These are phyloP conservation scores for Penaeus vannamei DNA, from an alignment of 1,140 invertebrate genomes.

Conservation along the genomic window DNA sequence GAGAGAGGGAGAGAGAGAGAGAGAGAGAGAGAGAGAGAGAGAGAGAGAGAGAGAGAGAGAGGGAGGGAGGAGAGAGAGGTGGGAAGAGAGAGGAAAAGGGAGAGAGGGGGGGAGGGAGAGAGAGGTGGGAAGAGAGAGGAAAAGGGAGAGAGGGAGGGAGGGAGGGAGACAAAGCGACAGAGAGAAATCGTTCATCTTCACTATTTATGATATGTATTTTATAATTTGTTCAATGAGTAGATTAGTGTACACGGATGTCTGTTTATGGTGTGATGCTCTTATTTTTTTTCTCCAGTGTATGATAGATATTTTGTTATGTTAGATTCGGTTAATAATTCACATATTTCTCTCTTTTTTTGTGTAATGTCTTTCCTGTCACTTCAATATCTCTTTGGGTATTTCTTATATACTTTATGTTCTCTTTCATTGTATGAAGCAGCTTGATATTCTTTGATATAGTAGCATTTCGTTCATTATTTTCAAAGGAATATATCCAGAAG, in stretches of 20 bases:
- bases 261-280: not conserved
- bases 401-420: too few relatives aligned
- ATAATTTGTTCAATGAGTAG: not conserved
- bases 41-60: too few relatives aligned
- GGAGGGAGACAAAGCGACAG: not conserved
- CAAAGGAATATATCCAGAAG: not conserved
- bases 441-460: too few relatives aligned
- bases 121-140: not conserved
- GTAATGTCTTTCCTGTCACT: too few relatives aligned
- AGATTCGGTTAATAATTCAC: too few relatives aligned
- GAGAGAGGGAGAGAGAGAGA: conserved; percentile 19
- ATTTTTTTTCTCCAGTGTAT: not conserved
- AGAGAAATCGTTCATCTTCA: not conserved
- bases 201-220: not conserved
- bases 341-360: too few relatives aligned
- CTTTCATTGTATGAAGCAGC: too few relatives aligned
- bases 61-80: conserved; percentile 18
- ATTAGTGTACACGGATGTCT: not conserved
- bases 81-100: conserved; percentile 7
- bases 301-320: not conserved
- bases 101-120: conserved; percentile 42
- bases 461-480: not conserved
- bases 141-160: not conserved
- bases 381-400: too few relatives aligned
- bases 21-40: not conserved